These are phyloP conservation scores for Pseudobourletiella spinata DNA, from an alignment of 1,140 invertebrate genomes.

Conservation along the genomic window DNA sequence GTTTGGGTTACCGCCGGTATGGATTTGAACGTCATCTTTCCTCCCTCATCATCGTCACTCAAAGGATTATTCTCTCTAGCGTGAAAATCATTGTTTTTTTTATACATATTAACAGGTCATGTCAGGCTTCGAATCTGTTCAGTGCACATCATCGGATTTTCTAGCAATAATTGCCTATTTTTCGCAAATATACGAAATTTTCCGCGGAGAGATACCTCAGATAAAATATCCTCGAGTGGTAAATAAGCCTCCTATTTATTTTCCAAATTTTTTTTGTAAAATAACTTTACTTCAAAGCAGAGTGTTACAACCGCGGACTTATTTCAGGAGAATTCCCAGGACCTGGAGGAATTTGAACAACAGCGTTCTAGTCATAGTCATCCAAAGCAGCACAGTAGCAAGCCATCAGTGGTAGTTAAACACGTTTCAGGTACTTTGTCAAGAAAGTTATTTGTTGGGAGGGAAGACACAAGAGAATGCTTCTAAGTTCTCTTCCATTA, in stretches of 20 bases:
- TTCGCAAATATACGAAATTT: conserved; percentile 75
- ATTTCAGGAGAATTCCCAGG: conserved; percentile 9
- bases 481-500: too few species aligned
- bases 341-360: conserved; percentile 23
- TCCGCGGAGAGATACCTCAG: conserved; percentile 70
- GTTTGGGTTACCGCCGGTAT: conserved; percentile 62
- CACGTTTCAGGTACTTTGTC: conserved; percentile 8
- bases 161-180: conserved; percentile 70
- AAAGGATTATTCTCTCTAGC: neutral
- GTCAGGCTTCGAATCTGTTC: conserved; percentile 68
- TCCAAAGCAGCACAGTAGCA: conserved; percentile 3
- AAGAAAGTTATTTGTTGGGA: too few species aligned
- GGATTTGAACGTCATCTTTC: conserved; percentile 2
- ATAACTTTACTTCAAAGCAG: too few species aligned
- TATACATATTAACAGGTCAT: conserved; percentile 55
- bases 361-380: conserved; percentile 20
- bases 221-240: conserved; percentile 67
- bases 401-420: conserved; percentile 18
- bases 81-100: too few species aligned
- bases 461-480: too few species aligned
- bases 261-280: too few species aligned
- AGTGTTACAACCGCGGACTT: neutral
- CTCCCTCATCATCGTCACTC: neutral
- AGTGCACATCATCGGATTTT: conserved; percentile 60
- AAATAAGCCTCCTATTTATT: conserved; percentile 40